Evolutionary conservation across 2,113 vertebrate species (phyloP).

Genomic region (Orientallactaga bullata): DNA sequence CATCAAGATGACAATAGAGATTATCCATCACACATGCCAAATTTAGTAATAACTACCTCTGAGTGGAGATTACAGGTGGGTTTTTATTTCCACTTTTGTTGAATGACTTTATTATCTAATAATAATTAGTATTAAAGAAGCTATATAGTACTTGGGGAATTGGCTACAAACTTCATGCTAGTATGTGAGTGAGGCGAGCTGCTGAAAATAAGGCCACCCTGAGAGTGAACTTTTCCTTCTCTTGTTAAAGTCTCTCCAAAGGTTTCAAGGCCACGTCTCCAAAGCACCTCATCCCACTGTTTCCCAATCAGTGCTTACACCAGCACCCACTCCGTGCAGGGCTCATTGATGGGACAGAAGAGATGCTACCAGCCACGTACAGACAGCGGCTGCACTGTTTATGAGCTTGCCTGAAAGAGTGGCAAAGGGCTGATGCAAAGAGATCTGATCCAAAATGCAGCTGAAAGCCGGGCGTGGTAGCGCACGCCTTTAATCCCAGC

Average conservation of each 20-base stretch:
- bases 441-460: no score
- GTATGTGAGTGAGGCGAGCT: no score
- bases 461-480: no score
- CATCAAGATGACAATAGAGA: background rate
- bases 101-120: background rate
- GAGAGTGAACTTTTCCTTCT: background rate
- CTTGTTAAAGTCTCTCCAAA: rapidly evolving
- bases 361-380: background rate
- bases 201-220: background rate
- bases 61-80: background rate
- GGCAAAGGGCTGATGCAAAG: background rate
- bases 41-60: background rate
- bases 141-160: background rate
- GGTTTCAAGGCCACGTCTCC: background rate
- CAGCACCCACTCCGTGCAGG: rapidly evolving
- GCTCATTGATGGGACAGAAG: background rate
- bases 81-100: slow-evolving; percentile 5
- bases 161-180: background rate
- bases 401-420: background rate
- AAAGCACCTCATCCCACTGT: no score
- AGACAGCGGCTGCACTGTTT: background rate
- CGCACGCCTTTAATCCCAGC: no score
- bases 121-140: background rate
- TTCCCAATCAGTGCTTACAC: background rate
- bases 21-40: background rate